Conservation (phyloP, 35 echinoderm and acorn worm species). For the Holothuria glaberrima region DNA sequence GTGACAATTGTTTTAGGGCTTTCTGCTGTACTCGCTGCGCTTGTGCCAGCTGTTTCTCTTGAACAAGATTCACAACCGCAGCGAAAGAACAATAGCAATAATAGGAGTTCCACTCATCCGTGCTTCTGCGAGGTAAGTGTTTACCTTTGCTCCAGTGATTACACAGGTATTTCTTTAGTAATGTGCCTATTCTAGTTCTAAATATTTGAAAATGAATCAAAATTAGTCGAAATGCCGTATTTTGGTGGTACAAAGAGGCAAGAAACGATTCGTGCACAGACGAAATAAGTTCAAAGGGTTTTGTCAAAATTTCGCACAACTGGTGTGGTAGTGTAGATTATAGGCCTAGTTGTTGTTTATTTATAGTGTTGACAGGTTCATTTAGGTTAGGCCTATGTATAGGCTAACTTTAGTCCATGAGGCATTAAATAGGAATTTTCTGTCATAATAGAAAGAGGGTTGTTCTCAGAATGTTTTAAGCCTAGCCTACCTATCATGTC, state of each 20-base stretch:
- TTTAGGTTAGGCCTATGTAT: no score
- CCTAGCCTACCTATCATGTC: no score
- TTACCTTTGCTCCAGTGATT: no score
- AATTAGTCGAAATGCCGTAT: not conserved
- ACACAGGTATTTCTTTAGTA: no score
- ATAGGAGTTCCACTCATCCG: constrained; percentile 1
- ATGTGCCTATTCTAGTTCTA: no score
- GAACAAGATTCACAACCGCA: not conserved
- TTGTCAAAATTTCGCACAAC: not conserved
- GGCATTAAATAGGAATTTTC: no score
- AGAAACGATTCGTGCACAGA: not conserved
- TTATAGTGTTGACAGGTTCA: no score
- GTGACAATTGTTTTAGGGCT: not conserved
- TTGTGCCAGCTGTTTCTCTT: not conserved
- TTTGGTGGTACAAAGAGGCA: not conserved
- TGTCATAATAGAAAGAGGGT: no score
- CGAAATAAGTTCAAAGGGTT: not conserved
- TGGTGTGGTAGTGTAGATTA: no score
- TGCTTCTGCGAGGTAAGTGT: constrained; percentile 37
- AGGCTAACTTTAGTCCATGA: no score
- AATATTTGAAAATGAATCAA: not conserved
- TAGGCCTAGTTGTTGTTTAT: not conserved
- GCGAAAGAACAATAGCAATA: constrained; percentile 18
- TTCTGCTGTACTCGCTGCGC: not conserved
- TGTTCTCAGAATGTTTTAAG: no score